Evolutionary conservation across 2,888 invertebrate species (phyloP).

Genomic region (Ophion ellenae): DNA sequence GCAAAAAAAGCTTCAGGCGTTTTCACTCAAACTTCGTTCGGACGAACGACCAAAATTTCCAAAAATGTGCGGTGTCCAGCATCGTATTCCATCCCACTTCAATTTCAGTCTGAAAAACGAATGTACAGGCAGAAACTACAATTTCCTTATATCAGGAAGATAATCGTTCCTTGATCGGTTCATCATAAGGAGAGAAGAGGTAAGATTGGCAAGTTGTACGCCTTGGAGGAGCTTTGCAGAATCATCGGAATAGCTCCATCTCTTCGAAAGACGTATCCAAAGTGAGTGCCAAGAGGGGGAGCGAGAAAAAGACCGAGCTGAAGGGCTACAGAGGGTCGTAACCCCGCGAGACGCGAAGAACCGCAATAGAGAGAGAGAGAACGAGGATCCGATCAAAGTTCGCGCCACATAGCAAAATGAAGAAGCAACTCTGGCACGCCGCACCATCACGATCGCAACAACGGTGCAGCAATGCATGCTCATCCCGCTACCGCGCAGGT

Average conservation of each 20-base stretch:
- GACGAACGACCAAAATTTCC: no score
- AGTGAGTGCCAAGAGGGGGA: constrained; percentile 44
- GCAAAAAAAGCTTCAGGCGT: no score
- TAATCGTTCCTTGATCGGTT: not conserved
- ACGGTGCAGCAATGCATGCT: constrained; percentile 63
- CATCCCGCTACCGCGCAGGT: constrained; percentile 76
- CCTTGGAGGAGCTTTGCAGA: not conserved
- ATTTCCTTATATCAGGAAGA: not conserved
- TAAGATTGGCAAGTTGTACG: not conserved
- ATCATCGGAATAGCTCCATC: constrained; percentile 78
- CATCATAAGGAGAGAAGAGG: not conserved
- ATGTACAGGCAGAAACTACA: not conserved
- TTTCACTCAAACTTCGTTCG: no score
- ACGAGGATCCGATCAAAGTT: constrained; percentile 74
- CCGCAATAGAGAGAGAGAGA: not conserved
- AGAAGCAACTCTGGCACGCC: constrained; percentile 32
- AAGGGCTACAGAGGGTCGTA: constrained; percentile 65
- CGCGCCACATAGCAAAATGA: constrained; percentile 28
- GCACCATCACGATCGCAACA: constrained; percentile 56
- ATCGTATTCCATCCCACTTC: not conserved
- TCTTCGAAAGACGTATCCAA: constrained; percentile 24
- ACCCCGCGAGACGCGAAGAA: constrained; percentile 61
- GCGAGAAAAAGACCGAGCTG: constrained; percentile 38
- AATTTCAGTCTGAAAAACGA: not conserved
- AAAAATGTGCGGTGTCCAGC: no score